A percentile compares a stretch with the other conserved stretches of the same genome.
phyloP scores from a whole-genome alignment of 1,140 invertebrate species.

The Pachyrhynchus sulphureomaculatus region DNA sequence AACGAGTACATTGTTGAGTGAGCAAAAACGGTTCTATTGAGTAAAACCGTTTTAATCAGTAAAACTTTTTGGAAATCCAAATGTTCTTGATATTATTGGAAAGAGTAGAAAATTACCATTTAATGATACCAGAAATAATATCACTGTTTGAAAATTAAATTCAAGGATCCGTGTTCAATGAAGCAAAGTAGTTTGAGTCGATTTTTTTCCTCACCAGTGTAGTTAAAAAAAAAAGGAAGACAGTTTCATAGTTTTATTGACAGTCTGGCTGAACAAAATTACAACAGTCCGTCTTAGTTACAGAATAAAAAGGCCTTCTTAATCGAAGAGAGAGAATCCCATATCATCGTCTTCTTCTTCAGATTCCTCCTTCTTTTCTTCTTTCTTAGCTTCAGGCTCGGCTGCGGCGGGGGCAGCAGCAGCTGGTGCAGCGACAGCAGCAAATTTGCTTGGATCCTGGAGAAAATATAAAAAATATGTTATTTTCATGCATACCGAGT shows the following conservation, averaged over 20 bases:
- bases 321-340: conserved; percentile 96
- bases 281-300: conserved; percentile 25
- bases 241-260: conserved; percentile 33
- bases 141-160: no score
- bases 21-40: no score
- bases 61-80: no score
- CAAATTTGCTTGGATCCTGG: conserved; percentile 92
- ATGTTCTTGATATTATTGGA: no score
- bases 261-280: conserved; percentile 40
- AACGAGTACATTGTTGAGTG: no score
- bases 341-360: conserved; percentile 92
- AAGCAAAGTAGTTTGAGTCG: no score
- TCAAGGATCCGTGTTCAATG: no score
- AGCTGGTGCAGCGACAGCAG: conserved; percentile 62
- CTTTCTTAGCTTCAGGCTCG: conserved; percentile 53
- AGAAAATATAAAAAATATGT: conserved; percentile 44
- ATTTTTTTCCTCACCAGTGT: no score
- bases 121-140: no score
- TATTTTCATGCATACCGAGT: background rate
- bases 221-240: conserved; percentile 6
- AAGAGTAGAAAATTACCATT: no score
- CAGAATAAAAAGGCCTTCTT: conserved; percentile 50
- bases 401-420: conserved; percentile 63
- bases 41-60: no score
- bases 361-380: conserved; percentile 69